These are phyloP conservation scores for Himalopsyche tibetana DNA, from an alignment of 2,888 invertebrate species.

Conservation along the genomic window DNA sequence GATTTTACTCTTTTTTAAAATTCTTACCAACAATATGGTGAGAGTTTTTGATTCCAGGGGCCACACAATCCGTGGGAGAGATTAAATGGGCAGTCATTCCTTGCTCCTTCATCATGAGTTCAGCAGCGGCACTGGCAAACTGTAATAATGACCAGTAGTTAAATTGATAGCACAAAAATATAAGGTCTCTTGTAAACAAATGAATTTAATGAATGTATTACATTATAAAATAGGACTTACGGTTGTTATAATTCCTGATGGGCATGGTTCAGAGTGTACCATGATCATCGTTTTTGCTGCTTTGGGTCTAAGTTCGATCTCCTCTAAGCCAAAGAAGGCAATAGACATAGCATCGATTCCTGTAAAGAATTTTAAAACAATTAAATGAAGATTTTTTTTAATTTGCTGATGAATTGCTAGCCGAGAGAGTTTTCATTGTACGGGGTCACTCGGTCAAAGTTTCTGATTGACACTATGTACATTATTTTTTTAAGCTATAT, in stretches of 20 bases:
- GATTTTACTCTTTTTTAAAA: neutral
- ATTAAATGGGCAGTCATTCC: conserved; percentile 32
- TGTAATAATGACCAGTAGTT: neutral
- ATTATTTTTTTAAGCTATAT: no score
- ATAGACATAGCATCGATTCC: conserved; percentile 54
- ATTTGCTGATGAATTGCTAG: no score
- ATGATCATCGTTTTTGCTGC: conserved; percentile 85
- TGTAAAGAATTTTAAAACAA: neutral
- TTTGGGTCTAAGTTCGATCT: conserved; percentile 86
- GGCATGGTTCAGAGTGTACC: conserved; percentile 80
- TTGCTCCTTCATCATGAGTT: conserved; percentile 44
- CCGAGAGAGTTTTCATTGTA: no score
- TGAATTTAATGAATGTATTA: neutral
- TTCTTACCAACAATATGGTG: conserved; percentile 69
- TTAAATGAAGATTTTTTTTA: no score
- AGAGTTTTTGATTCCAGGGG: conserved; percentile 13
- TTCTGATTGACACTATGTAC: no score
- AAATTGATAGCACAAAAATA: neutral
- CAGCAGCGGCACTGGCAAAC: conserved; percentile 37
- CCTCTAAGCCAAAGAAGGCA: conserved; percentile 67
- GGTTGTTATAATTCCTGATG: conserved; percentile 74
- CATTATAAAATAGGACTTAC: conserved; percentile 72
- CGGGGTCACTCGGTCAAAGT: no score
- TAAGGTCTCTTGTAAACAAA: neutral
- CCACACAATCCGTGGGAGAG: conserved; percentile 60